Percentiles rank a stretch among this genome's conserved stretches.
Conservation (phyloP, 2,888 invertebrate genomes). For the Reticulitermes lucifugus region DNA sequence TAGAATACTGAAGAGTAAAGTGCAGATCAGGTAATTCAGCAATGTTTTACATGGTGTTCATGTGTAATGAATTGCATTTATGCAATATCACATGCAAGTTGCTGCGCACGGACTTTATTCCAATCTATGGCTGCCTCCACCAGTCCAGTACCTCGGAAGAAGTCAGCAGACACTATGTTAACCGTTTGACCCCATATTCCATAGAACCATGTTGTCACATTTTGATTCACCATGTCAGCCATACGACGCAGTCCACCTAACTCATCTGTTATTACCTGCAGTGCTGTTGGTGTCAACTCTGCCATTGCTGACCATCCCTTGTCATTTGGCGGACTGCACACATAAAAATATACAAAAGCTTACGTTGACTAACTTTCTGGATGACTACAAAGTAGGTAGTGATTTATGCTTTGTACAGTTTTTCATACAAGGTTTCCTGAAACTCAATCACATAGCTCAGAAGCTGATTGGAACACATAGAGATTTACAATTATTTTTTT, state of each 20-base stretch:
- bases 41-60: no score
- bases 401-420: no score
- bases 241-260: slow-evolving; percentile 73
- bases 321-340: slow-evolving; percentile 53
- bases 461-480: no score
- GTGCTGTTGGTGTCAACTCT: slow-evolving; percentile 75
- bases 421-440: no score
- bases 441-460: no score
- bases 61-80: no score
- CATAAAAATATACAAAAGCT: no score
- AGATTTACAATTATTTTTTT: no score
- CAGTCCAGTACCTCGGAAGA: slow-evolving; percentile 78
- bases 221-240: slow-evolving; percentile 76
- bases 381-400: no score
- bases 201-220: slow-evolving; percentile 77
- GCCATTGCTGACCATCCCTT: slow-evolving; percentile 75
- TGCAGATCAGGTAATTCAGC: no score
- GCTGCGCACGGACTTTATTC: slow-evolving; percentile 52
- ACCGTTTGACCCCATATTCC: slow-evolving; percentile 62
- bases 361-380: no score
- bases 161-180: slow-evolving; percentile 81
- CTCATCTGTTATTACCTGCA: slow-evolving; percentile 72
- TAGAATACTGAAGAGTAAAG: no score
- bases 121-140: slow-evolving; percentile 65
- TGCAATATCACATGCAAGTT: neutral